These are phyloP conservation scores for Halocynthia roretzi DNA, from an alignment of 23 tunicate species.

Conservation along the genomic window DNA sequence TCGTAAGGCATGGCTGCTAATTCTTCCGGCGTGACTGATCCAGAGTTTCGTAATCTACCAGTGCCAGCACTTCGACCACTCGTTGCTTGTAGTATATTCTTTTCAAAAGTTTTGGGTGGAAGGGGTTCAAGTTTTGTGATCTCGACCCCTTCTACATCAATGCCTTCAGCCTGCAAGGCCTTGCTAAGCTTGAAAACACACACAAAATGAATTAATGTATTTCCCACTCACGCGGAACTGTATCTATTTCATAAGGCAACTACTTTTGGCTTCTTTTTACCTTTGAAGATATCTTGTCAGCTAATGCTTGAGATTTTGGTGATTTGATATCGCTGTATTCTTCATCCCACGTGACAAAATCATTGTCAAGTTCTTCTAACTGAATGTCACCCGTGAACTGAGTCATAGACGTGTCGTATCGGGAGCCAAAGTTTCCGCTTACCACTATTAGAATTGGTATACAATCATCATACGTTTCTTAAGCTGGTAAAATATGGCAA, in stretches of 20 bases:
- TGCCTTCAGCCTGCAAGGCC: constrained; percentile 12
- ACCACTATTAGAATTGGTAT: background rate
- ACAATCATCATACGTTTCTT: too few species aligned
- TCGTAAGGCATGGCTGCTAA: background rate
- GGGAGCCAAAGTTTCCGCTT: background rate
- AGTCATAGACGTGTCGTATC: constrained; percentile 2
- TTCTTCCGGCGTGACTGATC: background rate
- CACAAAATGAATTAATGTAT: background rate
- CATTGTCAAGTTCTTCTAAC: constrained; percentile 21
- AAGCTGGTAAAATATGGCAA: too few species aligned
- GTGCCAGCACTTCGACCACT: background rate
- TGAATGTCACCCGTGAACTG: constrained; percentile 24
- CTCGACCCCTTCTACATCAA: background rate
- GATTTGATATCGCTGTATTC: constrained; percentile 30
- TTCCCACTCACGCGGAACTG: background rate
- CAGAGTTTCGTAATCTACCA: background rate
- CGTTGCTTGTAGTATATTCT: background rate
- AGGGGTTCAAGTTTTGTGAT: background rate
- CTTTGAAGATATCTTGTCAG: background rate
- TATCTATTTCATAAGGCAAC: background rate
- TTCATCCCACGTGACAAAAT: constrained; percentile 25
- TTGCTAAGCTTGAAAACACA: background rate
- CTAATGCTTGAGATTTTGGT: constrained; percentile 7
- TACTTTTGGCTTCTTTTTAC: background rate
- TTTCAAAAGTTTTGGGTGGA: constrained; percentile 1